Evolutionary conservation across 2,113 vertebrate species (phyloP), one percentile per base, ranked within the genome.

Genomic region (Nematolebias whitei): DNA sequence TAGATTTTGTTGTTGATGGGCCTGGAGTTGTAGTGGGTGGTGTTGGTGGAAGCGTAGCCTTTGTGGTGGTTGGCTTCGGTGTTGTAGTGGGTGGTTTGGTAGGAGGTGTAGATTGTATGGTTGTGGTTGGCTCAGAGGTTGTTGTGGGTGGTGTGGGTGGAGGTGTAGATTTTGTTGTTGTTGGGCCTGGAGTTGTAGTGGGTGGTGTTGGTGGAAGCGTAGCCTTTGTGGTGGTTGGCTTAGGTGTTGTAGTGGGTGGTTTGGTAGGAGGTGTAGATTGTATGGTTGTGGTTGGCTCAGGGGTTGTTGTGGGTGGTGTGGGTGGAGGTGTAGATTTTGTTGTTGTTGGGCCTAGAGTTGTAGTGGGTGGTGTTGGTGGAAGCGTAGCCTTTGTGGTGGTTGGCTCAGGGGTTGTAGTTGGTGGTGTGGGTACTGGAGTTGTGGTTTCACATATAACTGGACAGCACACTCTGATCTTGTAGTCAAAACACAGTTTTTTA

Each of bases 391-490:
- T 10, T 15, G 76, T 29, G 1, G 56, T 47, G 0, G 57, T 12
- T 0, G 52, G 3, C 10, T 41, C 26, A 12, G 18, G 45, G 2
- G 18, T 47, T 3, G 52, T 48, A 14, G 10, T 3, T 0, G 51
- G 18, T 10, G 52, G 18, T 24, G 43, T 29, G 5, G 51, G 12
- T 1, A 11, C 48, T 13, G 49, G 26, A 13, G 22, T 19, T 2
- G 60, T 19, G 1, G 45, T 43, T 4, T 16, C 0, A 63, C 73
- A 67, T 43, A 0, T 2, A 0, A 24, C 1, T 1, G 26, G 15
- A 78, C 86, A 88, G 44, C 76, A 86, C n/a, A 88, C 73, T 57
- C 22, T 77, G 23, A 88, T 82, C 39, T 78, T 2, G 40, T 88
- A 86, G 55, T 88, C 19, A 0, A 67, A 53, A 11, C 87, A 87